A percentile compares a stretch with the other conserved stretches of the same genome.
These are phyloP conservation scores for Myathropa florea DNA, from an alignment of 2,888 invertebrate species.

Conservation along the genomic window DNA sequence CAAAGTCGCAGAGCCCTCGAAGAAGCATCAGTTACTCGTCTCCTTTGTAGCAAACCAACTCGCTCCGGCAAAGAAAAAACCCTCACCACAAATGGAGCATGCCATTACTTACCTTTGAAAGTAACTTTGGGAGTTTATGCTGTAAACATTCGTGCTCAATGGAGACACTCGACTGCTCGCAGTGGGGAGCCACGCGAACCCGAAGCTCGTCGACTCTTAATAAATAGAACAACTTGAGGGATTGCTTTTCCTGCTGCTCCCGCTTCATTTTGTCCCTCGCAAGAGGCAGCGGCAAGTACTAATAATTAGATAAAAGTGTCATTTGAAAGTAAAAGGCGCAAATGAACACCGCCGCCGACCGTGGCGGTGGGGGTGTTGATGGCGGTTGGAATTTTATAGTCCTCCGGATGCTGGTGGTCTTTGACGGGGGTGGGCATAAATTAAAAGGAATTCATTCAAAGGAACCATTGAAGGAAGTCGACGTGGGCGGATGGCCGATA, in stretches of 20 bases:
- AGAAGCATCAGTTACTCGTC: not conserved
- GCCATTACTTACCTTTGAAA: conserved; percentile 28
- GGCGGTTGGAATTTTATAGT: not conserved
- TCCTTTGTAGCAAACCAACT: not conserved
- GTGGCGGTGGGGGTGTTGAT: not conserved
- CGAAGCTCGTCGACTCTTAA: not conserved
- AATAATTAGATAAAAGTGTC: conserved; percentile 58
- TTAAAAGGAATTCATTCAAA: conserved; percentile 1
- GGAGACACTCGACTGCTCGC: not conserved
- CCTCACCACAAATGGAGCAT: conserved; percentile 7
- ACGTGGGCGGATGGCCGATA: not conserved
- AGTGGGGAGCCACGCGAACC: not conserved
- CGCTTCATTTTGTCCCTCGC: not conserved
- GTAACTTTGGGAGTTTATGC: conserved; percentile 18
- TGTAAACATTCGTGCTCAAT: not conserved
- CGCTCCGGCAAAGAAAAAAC: not conserved
- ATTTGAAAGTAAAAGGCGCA: conserved; percentile 11
- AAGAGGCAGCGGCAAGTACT: conserved; percentile 42
- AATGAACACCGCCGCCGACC: not conserved
- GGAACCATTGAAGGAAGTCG: not conserved
- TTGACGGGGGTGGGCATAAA: conserved; percentile 6
- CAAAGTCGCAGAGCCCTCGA: not conserved
- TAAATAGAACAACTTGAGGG: conserved; percentile 20
- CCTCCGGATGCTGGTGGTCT: not conserved
- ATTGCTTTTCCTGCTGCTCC: not conserved